Evolutionary conservation across 2,797 vertebrate genomes (phyloP).

Genomic region (Diplodus puntazzo): DNA sequence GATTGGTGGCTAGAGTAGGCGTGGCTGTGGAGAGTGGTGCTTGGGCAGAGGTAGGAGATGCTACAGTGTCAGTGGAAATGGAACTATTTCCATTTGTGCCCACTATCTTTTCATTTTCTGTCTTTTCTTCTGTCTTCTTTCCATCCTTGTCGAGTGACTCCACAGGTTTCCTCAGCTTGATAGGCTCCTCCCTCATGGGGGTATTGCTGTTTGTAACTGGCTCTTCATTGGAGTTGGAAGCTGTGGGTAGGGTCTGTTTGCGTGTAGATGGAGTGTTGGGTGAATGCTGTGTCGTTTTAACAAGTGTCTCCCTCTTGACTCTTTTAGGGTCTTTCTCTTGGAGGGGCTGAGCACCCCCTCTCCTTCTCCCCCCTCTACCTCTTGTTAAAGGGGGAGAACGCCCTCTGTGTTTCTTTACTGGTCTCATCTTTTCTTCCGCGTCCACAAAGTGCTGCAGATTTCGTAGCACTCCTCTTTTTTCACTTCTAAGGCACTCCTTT

Average conservation of each 20-base stretch:
- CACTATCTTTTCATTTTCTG: slow-evolving; percentile 62
- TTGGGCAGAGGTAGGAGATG: slow-evolving; percentile 70
- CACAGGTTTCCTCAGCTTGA: slow-evolving; percentile 73
- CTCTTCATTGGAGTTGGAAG: slow-evolving; percentile 68
- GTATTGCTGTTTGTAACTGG: slow-evolving; percentile 70
- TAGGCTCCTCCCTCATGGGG: slow-evolving; percentile 67
- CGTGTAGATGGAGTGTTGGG: slow-evolving; percentile 63
- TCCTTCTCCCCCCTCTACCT: slow-evolving; percentile 87
- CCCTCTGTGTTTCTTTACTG: slow-evolving; percentile 88
- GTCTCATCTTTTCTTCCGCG: slow-evolving; percentile 86
- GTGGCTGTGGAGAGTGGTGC: slow-evolving; percentile 56
- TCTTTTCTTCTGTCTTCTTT: slow-evolving; percentile 66
- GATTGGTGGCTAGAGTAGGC: slow-evolving; percentile 63
- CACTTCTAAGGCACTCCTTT: slow-evolving; percentile 77
- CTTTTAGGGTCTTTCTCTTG: slow-evolving; percentile 83
- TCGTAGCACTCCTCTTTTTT: slow-evolving; percentile 45
- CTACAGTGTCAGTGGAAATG: slow-evolving; percentile 59
- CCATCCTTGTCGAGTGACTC: slow-evolving; percentile 60
- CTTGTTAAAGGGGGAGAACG: slow-evolving; percentile 85
- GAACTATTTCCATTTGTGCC: slow-evolving; percentile 68
- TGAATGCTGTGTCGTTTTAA: slow-evolving; percentile 73
- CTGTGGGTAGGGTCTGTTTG: slow-evolving; percentile 71
- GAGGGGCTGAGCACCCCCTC: slow-evolving; percentile 73
- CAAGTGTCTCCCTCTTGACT: slow-evolving; percentile 75
- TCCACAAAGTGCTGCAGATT: slow-evolving; percentile 70